Evolutionary conservation across 2,113 vertebrate genomes (phyloP).

Genomic region (Pituophis catenifer): DNA sequence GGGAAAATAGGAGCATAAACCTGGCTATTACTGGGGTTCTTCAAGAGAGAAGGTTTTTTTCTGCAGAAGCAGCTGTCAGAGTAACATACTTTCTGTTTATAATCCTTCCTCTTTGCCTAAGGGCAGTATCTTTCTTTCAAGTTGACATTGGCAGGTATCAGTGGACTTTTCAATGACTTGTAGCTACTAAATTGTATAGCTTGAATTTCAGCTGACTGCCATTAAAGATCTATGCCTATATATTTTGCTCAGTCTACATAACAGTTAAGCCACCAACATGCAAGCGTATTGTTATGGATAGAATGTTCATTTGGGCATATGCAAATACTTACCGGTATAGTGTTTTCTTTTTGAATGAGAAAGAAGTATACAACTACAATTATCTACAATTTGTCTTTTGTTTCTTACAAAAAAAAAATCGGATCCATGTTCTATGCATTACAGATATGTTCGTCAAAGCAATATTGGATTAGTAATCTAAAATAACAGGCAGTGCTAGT

Average conservation of each 20-base stretch:
- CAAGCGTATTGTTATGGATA: not conserved
- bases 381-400: not conserved
- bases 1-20: constrained; percentile 23
- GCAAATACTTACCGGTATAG: not conserved
- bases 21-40: not conserved
- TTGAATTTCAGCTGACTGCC: not conserved
- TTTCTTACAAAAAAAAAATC: not conserved
- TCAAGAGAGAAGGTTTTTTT: not conserved
- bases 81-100: not conserved
- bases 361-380: not conserved
- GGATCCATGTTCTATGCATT: not conserved
- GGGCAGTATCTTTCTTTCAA: constrained; percentile 34
- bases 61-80: constrained; percentile 11
- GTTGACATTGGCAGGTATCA: not conserved
- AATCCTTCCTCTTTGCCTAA: constrained; percentile 16
- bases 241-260: not conserved
- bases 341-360: not conserved
- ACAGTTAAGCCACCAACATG: not conserved
- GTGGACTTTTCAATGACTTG: not conserved
- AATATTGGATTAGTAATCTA: not conserved
- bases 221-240: not conserved
- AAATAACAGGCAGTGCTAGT: not conserved
- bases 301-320: not conserved
- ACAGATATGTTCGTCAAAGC: not conserved
- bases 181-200: not conserved